Evolutionary conservation across 2,113 vertebrate species (phyloP), one percentile per base, ranked within the genome.

Genomic region (Clarias batrachus): DNA sequence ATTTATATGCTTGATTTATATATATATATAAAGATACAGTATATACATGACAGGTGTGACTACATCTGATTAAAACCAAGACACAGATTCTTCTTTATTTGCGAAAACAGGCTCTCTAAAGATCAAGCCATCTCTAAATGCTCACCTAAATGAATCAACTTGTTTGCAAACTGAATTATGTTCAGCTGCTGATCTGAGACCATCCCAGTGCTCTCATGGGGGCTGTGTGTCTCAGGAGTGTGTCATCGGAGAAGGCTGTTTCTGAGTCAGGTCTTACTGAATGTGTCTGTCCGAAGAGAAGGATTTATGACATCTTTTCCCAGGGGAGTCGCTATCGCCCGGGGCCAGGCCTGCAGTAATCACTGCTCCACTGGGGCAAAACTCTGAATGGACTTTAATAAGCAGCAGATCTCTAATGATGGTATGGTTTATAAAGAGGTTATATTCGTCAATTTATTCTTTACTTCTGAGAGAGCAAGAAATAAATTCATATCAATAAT

Each of bases 351-450:
- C 94, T 92, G 90, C 83, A 93, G 95, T 94, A 94, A n/a, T 94
- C 94, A 94, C 94, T 95, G 95, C 96, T 94, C 94, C 91, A 90
- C 93, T 92, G 93, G 95, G 93, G 71, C 85, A 81, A 70, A 76
- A 92, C 70, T 92, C 94, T 95, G 95, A 96, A 96, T 96, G 94
- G 95, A 92, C 92, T 93, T 94, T 96, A 97, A 97, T 96, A 96
- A 96, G 76, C 81, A 41, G 66, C 56, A 86, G 37, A 94, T 87
- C 90, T 70, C 86, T 33, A 84, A 83, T 83, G 41, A 30, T 9
- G 17, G 48, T 70, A 41, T 70, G 17, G 17, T 56, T 21, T 83
- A 52, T 56, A 27, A 30, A 30, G 10, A 16, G 1, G 62, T 65
- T 23, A 37, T 86, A 80, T 79, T 33, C 21, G 27, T 56, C 30